Evolutionary conservation across 2,888 invertebrate genomes (phyloP), one percentile per base, ranked within the genome.

Genomic region (Thecocarcelia acutangulata): DNA sequence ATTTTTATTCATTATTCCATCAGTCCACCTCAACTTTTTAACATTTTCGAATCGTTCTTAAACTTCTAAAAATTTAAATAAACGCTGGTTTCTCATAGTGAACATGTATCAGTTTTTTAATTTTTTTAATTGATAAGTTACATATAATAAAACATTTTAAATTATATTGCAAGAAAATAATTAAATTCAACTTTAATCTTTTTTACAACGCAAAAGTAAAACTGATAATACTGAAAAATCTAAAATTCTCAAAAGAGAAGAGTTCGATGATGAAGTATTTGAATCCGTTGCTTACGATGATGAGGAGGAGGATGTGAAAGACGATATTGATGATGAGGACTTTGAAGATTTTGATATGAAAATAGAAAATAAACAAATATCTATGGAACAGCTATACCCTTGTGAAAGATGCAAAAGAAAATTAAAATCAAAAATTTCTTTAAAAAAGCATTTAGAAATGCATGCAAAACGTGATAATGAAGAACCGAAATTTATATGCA

Each of bases 331-430:
- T 42, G 78, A 72, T 28, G 56, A 64, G 4, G 56, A 56, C 13
- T 37, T 11, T 46, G 64, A 56, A 4, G 64, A 33, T 12, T 46
- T 69, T 12, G 40, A n/a, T 5, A 33, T 28, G 21, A 56, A 46
- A 37, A n/a, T 11, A 24, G 1, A 12, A 59, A 19, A 58, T 15
- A 50, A 69, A 48, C n/a, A 50, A 13, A 54, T 19, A n/a, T 40
- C 0, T 13, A 17, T 46, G 12, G 59, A 69, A 40, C 24, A 69
- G 46, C 6, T 69, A 2, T 78, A 66, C 77, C 59, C 74, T 13
- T 82, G 82, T 40, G 52, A 64, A 2, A 78, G 42, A 70, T 82
- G 82, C 21, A 82, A 74, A 64, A 74, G 50, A 17, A 69, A 75
- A 58, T 59, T 82, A 13, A 82, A 79, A 82, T 79, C 82, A 1